A percentile compares a stretch with the other conserved stretches of the same genome.
Conservation (phyloP, 2,888 invertebrate genomes). For the Boloria euphrosyne region DNA sequence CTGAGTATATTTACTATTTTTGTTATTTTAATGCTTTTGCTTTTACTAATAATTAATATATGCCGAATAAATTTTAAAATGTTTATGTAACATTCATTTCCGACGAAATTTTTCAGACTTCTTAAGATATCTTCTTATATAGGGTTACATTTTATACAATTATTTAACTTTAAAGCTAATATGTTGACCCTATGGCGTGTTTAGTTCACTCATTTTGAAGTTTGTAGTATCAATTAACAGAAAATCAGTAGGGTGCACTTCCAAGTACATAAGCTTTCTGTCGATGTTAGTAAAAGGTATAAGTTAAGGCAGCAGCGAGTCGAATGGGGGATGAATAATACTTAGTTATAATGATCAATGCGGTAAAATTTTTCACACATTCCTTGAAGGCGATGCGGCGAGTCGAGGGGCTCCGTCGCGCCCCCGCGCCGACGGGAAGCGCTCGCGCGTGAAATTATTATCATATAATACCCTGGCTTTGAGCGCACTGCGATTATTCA, state of each 20-base stretch:
- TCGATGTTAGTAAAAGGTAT: conserved; percentile 56
- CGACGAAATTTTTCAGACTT: too few relatives aligned
- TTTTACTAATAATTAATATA: too few relatives aligned
- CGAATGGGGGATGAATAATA: conserved; percentile 45
- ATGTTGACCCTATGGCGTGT: conserved; percentile 51
- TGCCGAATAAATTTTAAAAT: too few relatives aligned
- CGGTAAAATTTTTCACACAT: conserved; percentile 72
- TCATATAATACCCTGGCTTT: conserved; percentile 76
- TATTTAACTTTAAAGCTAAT: conserved; percentile 40
- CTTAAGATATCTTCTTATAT: too few relatives aligned
- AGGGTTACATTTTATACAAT: conserved; percentile 23
- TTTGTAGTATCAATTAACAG: conserved; percentile 71
- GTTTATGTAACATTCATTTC: too few relatives aligned
- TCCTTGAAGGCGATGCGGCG: conserved; percentile 58
- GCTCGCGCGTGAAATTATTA: conserved; percentile 80
- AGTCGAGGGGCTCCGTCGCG: conserved; percentile 49
- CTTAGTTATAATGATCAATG: conserved; percentile 49
- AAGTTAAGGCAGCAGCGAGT: conserved; percentile 43
- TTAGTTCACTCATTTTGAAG: conserved; percentile 66
- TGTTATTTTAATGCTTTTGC: background rate
- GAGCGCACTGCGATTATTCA: conserved; percentile 77
- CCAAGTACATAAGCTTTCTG: conserved; percentile 49
- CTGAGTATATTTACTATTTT: background rate
- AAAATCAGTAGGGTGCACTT: conserved; percentile 52
- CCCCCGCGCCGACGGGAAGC: conserved; percentile 56